Evolutionary conservation across 1,140 invertebrate genomes (phyloP), one percentile per base, ranked within the genome.

Genomic region (Phymastichus coffea): DNA sequence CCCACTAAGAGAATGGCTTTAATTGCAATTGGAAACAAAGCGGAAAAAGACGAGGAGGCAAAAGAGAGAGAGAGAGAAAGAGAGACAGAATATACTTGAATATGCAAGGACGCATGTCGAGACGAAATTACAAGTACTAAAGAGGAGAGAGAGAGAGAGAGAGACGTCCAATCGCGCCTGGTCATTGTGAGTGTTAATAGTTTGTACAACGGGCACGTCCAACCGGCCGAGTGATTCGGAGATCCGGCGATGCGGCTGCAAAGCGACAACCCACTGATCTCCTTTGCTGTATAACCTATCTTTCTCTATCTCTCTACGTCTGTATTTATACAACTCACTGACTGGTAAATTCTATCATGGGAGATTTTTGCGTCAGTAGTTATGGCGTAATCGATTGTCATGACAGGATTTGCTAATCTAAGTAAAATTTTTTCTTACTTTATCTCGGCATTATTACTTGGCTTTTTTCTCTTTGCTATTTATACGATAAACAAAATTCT

Each of bases 371-470:
- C 48, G 33, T 40, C 44, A 14, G 57, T 64, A 60, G 62, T 63
- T 66, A 62, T 23, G 63, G 63, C 57, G 56, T 66, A 66, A 66
- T 57, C 63, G 63, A 64, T 64, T 68, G n/a, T n/a, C n/a, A n/a
- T n/a, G n/a, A n/a, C n/a, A n/a, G n/a, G n/a, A n/a, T n/a, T n/a
- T n/a, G n/a, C n/a, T n/a, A n/a, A n/a, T n/a, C n/a, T n/a, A n/a
- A n/a, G n/a, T n/a, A n/a, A n/a, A n/a, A n/a, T n/a, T n/a, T n/a
- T n/a, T n/a, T n/a, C n/a, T n/a, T n/a, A n/a, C n/a, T n/a, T n/a
- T n/a, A n/a, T n/a, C n/a, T n/a, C n/a, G n/a, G n/a, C n/a, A n/a
- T n/a, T n/a, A n/a, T n/a, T n/a, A n/a, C n/a, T n/a, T n/a, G n/a
- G n/a, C n/a, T n/a, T n/a, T n/a, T n/a, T n/a, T n/a, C n/a, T n/a